These are phyloP conservation scores for Bombyx mandarina DNA, from an alignment of 1,140 invertebrate genomes.

Conservation along the genomic window DNA sequence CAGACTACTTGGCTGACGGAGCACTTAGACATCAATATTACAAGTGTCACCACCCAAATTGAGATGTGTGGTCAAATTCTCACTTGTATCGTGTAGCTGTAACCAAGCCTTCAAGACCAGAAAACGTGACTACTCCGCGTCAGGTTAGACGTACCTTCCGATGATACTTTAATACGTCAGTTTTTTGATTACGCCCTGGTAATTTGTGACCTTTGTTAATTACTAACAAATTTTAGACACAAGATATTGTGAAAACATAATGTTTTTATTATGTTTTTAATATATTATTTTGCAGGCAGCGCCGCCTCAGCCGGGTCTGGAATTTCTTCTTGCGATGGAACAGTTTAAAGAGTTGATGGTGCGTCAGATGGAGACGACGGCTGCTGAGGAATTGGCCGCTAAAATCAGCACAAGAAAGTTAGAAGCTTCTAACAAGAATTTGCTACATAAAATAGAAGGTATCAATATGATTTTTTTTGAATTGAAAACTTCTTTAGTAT, in stretches of 20 bases:
- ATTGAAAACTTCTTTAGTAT: too few species aligned
- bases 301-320: conserved; percentile 16
- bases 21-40: too few species aligned
- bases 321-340: conserved; percentile 42
- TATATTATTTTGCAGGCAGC: not conserved
- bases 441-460: conserved; percentile 44
- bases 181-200: not conserved
- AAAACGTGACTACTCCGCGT: too few species aligned
- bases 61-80: too few species aligned
- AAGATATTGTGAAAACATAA: not conserved
- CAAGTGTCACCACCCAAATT: too few species aligned
- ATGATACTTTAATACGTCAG: too few species aligned
- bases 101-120: too few species aligned
- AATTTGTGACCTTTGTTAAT: not conserved
- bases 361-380: conserved; percentile 41
- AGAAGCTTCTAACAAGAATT: conserved; percentile 39
- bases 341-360: conserved; percentile 52
- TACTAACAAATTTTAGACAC: not conserved
- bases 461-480: not conserved
- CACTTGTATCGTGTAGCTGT: too few species aligned
- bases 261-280: not conserved
- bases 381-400: conserved; percentile 41
- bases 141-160: too few species aligned
- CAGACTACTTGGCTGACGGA: too few species aligned
- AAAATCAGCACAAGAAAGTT: conserved; percentile 48